Percentiles rank a stretch among this genome's conserved stretches.
phyloP scores from a whole-genome alignment of 2,113 vertebrate genomes.

The Mellivora capensis region DNA sequence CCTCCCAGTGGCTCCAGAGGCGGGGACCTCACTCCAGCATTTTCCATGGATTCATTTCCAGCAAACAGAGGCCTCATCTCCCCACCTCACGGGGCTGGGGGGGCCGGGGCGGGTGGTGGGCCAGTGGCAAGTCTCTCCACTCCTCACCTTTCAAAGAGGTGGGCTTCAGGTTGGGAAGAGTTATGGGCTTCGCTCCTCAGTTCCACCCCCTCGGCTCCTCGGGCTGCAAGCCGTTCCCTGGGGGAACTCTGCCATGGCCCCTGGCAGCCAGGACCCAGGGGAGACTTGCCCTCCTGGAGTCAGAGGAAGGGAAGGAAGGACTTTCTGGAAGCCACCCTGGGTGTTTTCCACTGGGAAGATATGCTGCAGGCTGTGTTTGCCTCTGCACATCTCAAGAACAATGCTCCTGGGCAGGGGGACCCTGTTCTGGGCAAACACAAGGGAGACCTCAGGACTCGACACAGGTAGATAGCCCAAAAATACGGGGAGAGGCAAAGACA shows the following conservation, averaged over 20 bases:
- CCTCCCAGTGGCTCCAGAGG: constrained; percentile 51
- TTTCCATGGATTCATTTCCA: constrained; percentile 71
- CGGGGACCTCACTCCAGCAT: not conserved
- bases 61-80: constrained; percentile 2
- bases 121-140: not conserved
- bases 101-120: not conserved
- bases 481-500: too few relatives aligned
- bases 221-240: accelerated
- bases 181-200: accelerated
- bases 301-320: not conserved
- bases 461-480: not conserved
- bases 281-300: not conserved
- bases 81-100: accelerated
- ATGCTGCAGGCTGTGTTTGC: not conserved
- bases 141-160: not conserved
- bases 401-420: too few relatives aligned
- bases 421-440: not conserved
- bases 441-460: not conserved
- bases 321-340: not conserved
- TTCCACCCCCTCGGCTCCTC: not conserved
- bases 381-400: not conserved
- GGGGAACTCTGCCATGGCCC: not conserved
- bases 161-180: accelerated
- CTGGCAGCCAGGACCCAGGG: not conserved
- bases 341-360: not conserved